Base-by-base conservation (phyloP, 2,113 vertebrate species). In the Dasypus novemcinctus region DNA sequence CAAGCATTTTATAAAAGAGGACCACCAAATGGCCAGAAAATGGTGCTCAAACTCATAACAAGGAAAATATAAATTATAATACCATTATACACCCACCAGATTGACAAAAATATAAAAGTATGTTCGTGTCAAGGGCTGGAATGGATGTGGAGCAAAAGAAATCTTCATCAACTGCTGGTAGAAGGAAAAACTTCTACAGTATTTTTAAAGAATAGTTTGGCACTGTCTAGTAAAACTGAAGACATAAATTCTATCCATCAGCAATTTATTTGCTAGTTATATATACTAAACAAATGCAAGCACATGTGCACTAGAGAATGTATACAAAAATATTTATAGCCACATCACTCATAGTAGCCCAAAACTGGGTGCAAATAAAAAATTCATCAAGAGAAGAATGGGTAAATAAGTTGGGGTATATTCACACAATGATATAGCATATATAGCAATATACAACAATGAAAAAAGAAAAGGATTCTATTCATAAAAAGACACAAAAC, bases 201-300 rank as follows among this genome's bases (percentile, higher is more conserved):
- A 68, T 74, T 5, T 81, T 75, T 49, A 75, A 15, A 87, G n/a
- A 81, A 90, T 31, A 79, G 66, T 79, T 76, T 43, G 49, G 38
- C n/a, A 68, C n/a, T 72, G n/a, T 52, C 29, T 64, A 84, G 63
- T 49, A 94, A 89, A 79, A 92, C 1, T 84, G 31, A 88, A 92
- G 57, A 88, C 8, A 3, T 8, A 78, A 92, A 78, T 21, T 33
- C 46, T 74, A 78, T 59, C 11, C 52, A 52, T 66, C 14, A 94
- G 31, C 71, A 94, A 88, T 38, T 66, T 69, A 71, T 76, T 76
- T 20, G 38, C 33, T 36, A 59, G 59, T 10, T 33, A 59, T 72
- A 76, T 49, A 38, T 33, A 46, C 25, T 87, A 81, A 71, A 86
- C 43, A 88, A 95, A 90, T 38, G 61, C 4, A 91, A 90, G 46